Base-by-base conservation (phyloP, 2,113 vertebrate genomes). In the Mus pahari region DNA sequence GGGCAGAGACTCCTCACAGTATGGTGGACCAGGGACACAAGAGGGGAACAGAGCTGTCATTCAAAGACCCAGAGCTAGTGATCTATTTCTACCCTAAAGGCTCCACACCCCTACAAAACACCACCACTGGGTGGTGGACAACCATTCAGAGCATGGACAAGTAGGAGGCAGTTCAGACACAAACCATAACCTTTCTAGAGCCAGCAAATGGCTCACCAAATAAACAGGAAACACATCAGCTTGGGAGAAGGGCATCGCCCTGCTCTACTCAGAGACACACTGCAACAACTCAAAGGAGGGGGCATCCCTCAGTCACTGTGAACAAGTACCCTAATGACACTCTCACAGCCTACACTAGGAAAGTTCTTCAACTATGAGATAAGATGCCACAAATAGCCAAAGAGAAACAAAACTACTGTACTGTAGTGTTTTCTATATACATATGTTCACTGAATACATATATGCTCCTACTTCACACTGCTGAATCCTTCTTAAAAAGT, bases 331-430 rank as follows among this genome's bases (percentile, higher is more conserved):
- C 68, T 48, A 73, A 33, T 22, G 50, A 12, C 31, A 28, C 55
- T 58, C 81, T 74, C 16, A 66, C 4, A 75, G 73, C 94, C 71
- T 28, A 22, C 26, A 71, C 36, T 28, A 75, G 79, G 66, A 91
- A 93, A 93, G 58, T 33, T 92, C 55, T 84, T 74, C 17, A 90
- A 42, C 64, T 68, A 50, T 36, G 31, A 42, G 48, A 94, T 50
- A 68, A n/a, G 50, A 28, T 50, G 78, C 81, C 42, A 89, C 42
- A 91, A 86, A 92, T 68, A 96, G 64, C 26, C 31, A 68, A 91
- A 95, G 50, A 68, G 82, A 91, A 75, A 62, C n/a, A 92, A 88
- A 96, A 17, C n/a, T 89, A 92, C 6, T 4, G 0, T 53, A 31
- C 60, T 79, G 73, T 19, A 83, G 60, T 87, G 83, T 71, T 89